Percentiles rank a stretch among this genome's conserved stretches.
Conservation (phyloP, 2,888 invertebrate species). For the Callinectes sapidus region DNA sequence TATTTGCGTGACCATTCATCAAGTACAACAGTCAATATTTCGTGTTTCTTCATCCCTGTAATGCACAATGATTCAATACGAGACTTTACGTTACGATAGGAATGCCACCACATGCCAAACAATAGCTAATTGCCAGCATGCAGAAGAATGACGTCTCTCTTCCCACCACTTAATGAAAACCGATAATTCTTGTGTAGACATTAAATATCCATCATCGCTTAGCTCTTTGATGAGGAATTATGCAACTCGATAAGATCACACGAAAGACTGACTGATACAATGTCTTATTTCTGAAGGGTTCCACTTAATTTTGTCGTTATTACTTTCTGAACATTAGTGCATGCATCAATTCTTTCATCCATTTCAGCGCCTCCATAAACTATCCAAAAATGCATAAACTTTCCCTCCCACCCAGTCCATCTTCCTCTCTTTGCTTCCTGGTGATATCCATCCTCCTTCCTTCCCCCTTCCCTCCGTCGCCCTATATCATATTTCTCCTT, state of each 20-base stretch:
- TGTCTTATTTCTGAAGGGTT: neutral
- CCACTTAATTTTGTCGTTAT: neutral
- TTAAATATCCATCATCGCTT: neutral
- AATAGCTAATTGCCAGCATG: neutral
- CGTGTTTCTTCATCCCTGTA: neutral
- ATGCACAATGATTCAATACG: neutral
- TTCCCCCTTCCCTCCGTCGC: constrained; percentile 10
- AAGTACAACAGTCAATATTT: neutral
- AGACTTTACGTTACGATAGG: neutral
- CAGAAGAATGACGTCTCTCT: neutral
- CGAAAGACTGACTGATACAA: neutral
- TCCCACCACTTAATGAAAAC: neutral
- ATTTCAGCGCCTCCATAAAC: neutral
- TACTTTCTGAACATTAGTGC: neutral
- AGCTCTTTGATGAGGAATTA: neutral
- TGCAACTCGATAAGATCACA: neutral
- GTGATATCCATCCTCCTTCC: neutral
- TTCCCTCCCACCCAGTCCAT: neutral
- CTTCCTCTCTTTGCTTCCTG: constrained; percentile 16
- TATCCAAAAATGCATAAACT: neutral
- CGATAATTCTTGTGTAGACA: neutral
- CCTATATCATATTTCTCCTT: neutral
- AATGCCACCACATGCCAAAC: neutral
- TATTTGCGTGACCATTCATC: neutral
- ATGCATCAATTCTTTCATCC: neutral